Conservation (phyloP, 2,797 vertebrate species). For the Pelodytes ibericus region DNA sequence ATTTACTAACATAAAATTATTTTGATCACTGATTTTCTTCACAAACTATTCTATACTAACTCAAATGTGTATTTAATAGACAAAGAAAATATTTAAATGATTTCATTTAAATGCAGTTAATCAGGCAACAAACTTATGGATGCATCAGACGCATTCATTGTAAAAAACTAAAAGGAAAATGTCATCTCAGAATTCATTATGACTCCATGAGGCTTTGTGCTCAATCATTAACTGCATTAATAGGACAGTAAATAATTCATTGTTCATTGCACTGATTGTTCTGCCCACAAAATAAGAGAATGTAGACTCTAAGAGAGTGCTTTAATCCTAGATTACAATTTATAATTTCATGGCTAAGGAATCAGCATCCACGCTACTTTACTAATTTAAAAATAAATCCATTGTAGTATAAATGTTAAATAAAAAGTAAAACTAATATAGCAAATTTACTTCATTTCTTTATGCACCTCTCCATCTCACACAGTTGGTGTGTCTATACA, state of each 20-base stretch:
- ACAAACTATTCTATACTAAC: no score
- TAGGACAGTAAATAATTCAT: conserved; percentile 7
- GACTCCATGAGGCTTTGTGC: background rate
- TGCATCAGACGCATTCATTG: background rate
- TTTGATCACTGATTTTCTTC: no score
- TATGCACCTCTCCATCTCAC: no score
- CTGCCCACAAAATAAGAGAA: background rate
- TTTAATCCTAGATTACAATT: conserved; percentile 23
- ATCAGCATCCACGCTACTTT: background rate
- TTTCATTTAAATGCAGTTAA: background rate
- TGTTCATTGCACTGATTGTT: background rate
- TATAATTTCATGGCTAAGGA: conserved; percentile 2
- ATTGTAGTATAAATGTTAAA: no score
- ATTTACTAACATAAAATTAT: no score
- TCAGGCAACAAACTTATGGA: conserved; percentile 6
- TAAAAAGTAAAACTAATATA: no score
- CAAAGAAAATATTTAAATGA: background rate
- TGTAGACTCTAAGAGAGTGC: background rate
- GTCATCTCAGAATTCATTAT: background rate
- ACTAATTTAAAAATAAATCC: no score
- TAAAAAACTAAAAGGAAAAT: background rate
- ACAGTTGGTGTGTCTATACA: no score
- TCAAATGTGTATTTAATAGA: no score
- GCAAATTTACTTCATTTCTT: no score
- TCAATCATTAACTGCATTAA: conserved; percentile 1